phyloP scores from a whole-genome alignment of 2,113 vertebrate species.

The Micromys minutus region DNA sequence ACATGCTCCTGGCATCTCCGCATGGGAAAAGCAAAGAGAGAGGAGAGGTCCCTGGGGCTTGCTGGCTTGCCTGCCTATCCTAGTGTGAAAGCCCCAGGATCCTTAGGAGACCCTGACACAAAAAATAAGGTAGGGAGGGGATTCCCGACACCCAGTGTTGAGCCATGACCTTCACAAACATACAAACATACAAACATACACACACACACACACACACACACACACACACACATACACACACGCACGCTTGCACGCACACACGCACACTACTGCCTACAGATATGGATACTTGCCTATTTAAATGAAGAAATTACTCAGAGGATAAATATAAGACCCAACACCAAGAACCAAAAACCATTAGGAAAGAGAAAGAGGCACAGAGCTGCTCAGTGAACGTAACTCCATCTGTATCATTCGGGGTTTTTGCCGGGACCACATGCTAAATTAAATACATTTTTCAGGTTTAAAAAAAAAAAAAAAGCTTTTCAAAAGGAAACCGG shows the following conservation, averaged over 20 bases:
- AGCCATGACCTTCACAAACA: not conserved
- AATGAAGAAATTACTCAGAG: not conserved
- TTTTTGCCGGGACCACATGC: not conserved
- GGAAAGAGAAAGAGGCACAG: not conserved
- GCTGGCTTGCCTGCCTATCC: not conserved
- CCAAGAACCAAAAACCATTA: not conserved
- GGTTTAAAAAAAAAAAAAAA: not conserved
- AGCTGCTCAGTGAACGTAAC: not conserved
- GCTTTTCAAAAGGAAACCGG: not conserved
- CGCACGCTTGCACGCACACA: not conserved
- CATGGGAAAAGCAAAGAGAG: not conserved
- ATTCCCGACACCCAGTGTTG: not conserved
- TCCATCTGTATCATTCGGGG: not conserved
- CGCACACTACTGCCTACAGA: not conserved
- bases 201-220: not conserved
- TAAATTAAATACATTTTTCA: constrained; percentile 36
- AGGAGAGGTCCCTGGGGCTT: not conserved
- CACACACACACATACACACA: not conserved
- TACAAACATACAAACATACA: not conserved
- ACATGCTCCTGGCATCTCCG: not conserved
- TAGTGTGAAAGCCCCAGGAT: not conserved
- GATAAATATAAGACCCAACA: not conserved
- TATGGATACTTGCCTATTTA: not conserved
- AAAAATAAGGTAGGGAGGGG: not conserved
- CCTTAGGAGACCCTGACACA: not conserved